Conservation (phyloP, 2,113 vertebrate genomes). For the Brachyhypopomus gauderio region DNA sequence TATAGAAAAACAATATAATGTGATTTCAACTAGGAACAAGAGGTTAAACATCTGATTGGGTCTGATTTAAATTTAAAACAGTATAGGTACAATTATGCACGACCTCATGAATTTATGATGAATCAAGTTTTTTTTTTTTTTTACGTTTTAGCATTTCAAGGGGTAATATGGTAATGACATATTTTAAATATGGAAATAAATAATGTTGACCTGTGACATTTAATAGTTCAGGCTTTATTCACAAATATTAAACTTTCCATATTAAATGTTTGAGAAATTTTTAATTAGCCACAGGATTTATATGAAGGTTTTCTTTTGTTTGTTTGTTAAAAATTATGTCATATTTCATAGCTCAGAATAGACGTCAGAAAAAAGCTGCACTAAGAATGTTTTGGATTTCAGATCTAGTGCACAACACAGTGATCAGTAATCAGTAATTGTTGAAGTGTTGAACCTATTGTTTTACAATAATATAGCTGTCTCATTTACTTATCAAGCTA, state of each 20-base stretch:
- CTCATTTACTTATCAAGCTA: conserved; percentile 49
- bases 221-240: not conserved
- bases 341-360: not conserved
- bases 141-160: conserved; percentile 49
- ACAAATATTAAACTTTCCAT: not conserved
- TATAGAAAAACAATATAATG: conserved; percentile 37
- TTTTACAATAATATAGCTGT: conserved; percentile 16
- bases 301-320: not conserved
- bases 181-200: not conserved
- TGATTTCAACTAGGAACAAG: conserved; percentile 63
- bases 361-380: not conserved
- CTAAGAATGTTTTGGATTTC: not conserved
- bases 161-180: conserved; percentile 37
- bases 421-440: not conserved
- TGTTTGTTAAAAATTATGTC: not conserved
- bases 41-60: conserved; percentile 59
- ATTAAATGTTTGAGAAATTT: not conserved
- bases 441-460: not conserved
- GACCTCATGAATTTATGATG: conserved; percentile 71
- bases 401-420: not conserved
- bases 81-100: conserved; percentile 72
- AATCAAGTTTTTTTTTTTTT: conserved; percentile 70
- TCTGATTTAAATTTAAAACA: conserved; percentile 74
- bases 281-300: not conserved
- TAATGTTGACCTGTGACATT: too few relatives aligned